Evolutionary conservation across 2,113 vertebrate genomes (phyloP), one percentile per base, ranked within the genome.

Genomic region (Sebastes fasciatus): DNA sequence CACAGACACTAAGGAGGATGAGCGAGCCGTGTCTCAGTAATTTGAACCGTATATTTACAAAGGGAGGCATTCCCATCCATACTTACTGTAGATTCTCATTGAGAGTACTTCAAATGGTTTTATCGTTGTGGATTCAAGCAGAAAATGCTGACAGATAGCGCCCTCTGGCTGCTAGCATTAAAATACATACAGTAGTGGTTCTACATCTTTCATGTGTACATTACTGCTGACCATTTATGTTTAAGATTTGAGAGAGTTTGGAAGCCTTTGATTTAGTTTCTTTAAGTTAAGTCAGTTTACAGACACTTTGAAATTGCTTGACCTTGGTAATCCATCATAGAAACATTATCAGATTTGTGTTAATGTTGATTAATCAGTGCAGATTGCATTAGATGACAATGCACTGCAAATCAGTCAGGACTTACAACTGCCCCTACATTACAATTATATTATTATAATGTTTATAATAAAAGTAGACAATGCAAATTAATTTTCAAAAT

Each of bases 91-190:
- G 14, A 21, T 40, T 48, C 49, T 69, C 13, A 70, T 54, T 48
- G 4, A 54, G 17, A 77, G 21, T 12, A 7, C 9, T 43, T 43
- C 26, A 48, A 26, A 42, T 60, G n/a, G 14, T 21, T 49, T 67
- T 16, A 13, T 17, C 1, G 21, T 8, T 51, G 10, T 46, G 16
- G 79, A 19, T 77, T 60, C 45, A n/a, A 9, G 21, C 10, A 70
- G 58, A 49, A 64, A 79, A 79, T 14, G 6, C 49, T 60, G 57
- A 26, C 43, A 62, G n/a, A 34, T 40, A 70, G 86, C 75, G 83
- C 89, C 92, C 84, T 45, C 91, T 93, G 83, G 70, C 78, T 69
- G 79, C 45, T 19, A 70, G 13, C 1, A 42, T 58, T 10, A 3
- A 75, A 82, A 67, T 46, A 54, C 60, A 74, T 19, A 45, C 7